Evolutionary conservation across 2,797 vertebrate genomes (phyloP).

Genomic region (Chaetodon trifasciatus): DNA sequence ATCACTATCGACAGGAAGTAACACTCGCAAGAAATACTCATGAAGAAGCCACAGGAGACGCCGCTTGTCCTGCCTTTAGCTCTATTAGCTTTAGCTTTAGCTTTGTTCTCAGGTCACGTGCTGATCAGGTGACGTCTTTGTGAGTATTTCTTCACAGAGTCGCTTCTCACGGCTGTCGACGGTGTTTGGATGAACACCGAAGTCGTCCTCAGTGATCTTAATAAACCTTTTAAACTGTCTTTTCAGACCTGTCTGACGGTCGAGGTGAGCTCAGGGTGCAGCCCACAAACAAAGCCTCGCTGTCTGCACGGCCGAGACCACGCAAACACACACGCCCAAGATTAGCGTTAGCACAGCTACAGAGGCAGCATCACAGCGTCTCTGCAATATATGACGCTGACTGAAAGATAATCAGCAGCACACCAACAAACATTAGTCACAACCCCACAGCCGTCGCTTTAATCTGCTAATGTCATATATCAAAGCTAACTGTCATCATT

Average conservation of each 20-base stretch:
- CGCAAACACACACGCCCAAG: conserved; percentile 51
- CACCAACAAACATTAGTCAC: conserved; percentile 3
- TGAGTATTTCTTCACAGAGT: too few species aligned
- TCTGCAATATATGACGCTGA: conserved; percentile 8
- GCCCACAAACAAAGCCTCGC: conserved; percentile 64
- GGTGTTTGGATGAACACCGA: too few species aligned
- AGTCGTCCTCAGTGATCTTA: too few species aligned
- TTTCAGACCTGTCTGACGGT: conserved; percentile 31
- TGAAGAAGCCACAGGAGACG: too few species aligned
- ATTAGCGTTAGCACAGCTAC: conserved; percentile 49
- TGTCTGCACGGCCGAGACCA: conserved; percentile 59
- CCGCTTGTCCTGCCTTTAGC: too few species aligned
- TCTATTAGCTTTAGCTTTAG: too few species aligned
- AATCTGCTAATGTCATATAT: neutral
- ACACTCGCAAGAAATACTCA: too few species aligned
- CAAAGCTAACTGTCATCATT: neutral
- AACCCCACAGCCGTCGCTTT: neutral
- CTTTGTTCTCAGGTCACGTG: too few species aligned
- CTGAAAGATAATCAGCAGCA: neutral
- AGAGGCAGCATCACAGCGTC: conserved; percentile 19
- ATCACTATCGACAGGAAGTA: too few species aligned
- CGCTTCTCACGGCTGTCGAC: too few species aligned
- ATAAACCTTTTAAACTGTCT: neutral
- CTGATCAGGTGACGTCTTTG: too few species aligned
- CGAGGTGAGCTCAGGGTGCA: conserved; percentile 29